Conservation (phyloP, 2,797 vertebrate species). For the Merluccius polli region DNA sequence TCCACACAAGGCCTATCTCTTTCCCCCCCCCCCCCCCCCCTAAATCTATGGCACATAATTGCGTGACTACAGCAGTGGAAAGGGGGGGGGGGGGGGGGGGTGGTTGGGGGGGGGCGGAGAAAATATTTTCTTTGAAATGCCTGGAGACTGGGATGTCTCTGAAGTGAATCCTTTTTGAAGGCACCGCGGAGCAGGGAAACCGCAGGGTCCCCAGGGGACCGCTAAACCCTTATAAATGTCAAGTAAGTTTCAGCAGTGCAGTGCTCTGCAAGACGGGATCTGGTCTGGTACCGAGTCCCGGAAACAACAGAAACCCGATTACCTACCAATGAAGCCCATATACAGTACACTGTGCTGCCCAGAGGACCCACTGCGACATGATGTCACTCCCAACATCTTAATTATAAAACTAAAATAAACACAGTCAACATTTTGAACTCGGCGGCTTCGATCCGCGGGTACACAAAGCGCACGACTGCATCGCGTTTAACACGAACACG, state of each 20-base stretch:
- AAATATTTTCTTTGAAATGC: conserved; percentile 19
- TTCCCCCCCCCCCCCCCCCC: neutral
- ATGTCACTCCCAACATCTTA: too few species aligned
- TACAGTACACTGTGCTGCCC: conserved; percentile 22
- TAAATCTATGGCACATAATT: neutral
- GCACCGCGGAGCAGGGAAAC: conserved; percentile 39
- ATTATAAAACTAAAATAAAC: too few species aligned
- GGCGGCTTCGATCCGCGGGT: too few species aligned
- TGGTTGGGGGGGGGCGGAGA: neutral
- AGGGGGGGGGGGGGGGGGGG: neutral
- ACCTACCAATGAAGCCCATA: conserved; percentile 30
- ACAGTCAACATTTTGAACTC: too few species aligned
- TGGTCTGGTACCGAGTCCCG: conserved; percentile 40
- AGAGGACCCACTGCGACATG: neutral
- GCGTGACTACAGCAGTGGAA: neutral
- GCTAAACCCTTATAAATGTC: conserved; percentile 61
- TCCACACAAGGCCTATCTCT: too few species aligned
- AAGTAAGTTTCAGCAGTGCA: conserved; percentile 50
- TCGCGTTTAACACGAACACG: too few species aligned
- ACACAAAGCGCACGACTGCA: too few species aligned
- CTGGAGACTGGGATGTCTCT: conserved; percentile 33
- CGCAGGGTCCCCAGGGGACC: conserved; percentile 45
- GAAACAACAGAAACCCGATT: conserved; percentile 44
- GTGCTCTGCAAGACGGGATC: conserved; percentile 40
- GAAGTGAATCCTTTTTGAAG: conserved; percentile 35